These are phyloP conservation scores for Lepidocolaptes lacrymiger DNA, from an alignment of 2,797 vertebrate species.

Conservation along the genomic window DNA sequence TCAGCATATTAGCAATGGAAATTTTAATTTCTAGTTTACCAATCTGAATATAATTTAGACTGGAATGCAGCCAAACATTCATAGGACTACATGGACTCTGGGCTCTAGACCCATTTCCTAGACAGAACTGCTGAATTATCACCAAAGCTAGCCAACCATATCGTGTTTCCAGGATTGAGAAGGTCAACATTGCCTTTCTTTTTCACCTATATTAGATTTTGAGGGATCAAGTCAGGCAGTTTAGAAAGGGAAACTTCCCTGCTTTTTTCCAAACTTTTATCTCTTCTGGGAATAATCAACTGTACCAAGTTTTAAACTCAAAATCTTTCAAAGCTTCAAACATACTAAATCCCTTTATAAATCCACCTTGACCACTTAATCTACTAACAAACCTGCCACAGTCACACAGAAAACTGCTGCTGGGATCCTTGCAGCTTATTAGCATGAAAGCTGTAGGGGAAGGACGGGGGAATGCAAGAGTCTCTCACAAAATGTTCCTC, in stretches of 20 bases:
- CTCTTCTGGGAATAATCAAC: constrained; percentile 18
- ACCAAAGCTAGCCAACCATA: neutral
- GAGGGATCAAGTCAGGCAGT: neutral
- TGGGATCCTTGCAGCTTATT: neutral
- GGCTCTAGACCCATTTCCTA: neutral
- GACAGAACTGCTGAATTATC: neutral
- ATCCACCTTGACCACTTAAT: neutral
- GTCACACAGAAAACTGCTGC: neutral
- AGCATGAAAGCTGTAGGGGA: neutral
- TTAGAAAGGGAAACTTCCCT: neutral
- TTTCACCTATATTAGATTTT: neutral
- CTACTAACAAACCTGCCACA: constrained; percentile 13
- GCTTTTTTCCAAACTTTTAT: neutral
- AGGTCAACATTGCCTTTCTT: neutral
- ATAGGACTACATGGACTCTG: neutral
- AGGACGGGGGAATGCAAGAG: neutral
- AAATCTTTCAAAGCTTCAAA: constrained; percentile 25
- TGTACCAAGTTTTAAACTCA: constrained; percentile 2
- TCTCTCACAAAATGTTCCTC: neutral
- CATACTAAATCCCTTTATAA: constrained; percentile 18
- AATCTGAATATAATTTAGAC: neutral
- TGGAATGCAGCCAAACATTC: neutral
- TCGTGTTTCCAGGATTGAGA: neutral
- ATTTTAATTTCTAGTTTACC: neutral
- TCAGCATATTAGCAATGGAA: neutral